Evolutionary conservation across 2,888 invertebrate genomes (phyloP).

Genomic region (Eupithecia subfuscata): DNA sequence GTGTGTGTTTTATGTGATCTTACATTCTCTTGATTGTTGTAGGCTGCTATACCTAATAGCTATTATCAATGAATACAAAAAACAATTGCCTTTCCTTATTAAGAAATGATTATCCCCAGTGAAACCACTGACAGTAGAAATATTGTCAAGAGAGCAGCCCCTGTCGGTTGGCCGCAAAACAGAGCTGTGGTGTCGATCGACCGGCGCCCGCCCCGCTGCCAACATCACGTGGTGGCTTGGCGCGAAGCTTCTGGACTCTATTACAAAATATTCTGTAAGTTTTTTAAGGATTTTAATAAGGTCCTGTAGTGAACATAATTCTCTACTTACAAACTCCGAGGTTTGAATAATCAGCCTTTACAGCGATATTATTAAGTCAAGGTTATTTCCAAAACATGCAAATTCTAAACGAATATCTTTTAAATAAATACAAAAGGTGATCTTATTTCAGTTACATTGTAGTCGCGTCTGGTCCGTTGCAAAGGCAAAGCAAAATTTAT

Average conservation of each 20-base stretch:
- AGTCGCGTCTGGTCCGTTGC: neutral
- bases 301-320: neutral
- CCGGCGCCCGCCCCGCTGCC: conserved; percentile 93
- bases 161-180: conserved; percentile 92
- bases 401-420: no score
- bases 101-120: conserved; percentile 83
- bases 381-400: neutral
- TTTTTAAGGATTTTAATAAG: neutral
- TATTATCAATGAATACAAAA: no score
- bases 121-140: conserved; percentile 91
- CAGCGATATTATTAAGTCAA: neutral
- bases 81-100: neutral
- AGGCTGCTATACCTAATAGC: no score
- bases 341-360: neutral
- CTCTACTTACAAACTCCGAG: neutral
- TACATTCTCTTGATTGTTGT: neutral
- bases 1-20: neutral
- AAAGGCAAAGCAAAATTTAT: neutral
- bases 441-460: neutral
- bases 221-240: conserved; percentile 94
- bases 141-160: conserved; percentile 91
- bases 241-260: conserved; percentile 84
- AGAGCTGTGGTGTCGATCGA: conserved; percentile 91
- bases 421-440: no score
- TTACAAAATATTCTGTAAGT: conserved; percentile 68